Conservation (phyloP, 2,113 vertebrate species). For the Takifugu flavidus region DNA sequence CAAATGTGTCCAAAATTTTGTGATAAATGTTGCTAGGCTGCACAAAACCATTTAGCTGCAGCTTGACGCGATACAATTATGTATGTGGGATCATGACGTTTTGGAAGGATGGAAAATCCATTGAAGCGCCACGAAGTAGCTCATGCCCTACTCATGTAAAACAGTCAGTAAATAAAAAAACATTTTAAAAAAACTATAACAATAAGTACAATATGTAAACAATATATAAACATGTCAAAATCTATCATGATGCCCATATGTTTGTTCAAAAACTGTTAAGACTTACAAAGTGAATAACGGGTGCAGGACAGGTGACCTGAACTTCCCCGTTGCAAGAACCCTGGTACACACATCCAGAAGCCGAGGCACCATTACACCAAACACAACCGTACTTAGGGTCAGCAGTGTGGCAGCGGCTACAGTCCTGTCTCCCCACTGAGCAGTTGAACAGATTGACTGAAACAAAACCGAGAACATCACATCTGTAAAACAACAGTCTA, state of each 20-base stretch:
- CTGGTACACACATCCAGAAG: constrained; percentile 80
- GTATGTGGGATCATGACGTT: too few relatives aligned
- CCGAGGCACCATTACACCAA: constrained; percentile 82
- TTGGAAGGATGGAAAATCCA: too few relatives aligned
- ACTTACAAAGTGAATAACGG: constrained; percentile 86
- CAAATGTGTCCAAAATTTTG: too few relatives aligned
- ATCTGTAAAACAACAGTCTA: neutral
- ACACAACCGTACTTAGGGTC: constrained; percentile 84
- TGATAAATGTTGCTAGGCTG: too few relatives aligned
- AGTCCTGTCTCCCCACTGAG: constrained; percentile 89
- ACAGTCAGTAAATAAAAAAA: neutral
- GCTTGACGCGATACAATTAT: too few relatives aligned
- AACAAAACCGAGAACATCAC: neutral
- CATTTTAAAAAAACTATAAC: neutral
- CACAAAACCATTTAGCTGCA: too few relatives aligned
- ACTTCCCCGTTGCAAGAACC: constrained; percentile 81
- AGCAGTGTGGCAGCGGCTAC: constrained; percentile 92
- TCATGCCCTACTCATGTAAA: neutral
- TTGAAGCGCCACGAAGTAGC: too few relatives aligned
- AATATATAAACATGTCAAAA: neutral
- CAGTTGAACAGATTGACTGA: constrained; percentile 94
- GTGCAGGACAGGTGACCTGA: constrained; percentile 86
- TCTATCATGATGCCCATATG: too few relatives aligned
- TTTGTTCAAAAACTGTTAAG: neutral
- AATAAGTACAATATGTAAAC: neutral